phyloP scores from a whole-genome alignment of 2,113 vertebrate species.

The Orycteropus afer region DNA sequence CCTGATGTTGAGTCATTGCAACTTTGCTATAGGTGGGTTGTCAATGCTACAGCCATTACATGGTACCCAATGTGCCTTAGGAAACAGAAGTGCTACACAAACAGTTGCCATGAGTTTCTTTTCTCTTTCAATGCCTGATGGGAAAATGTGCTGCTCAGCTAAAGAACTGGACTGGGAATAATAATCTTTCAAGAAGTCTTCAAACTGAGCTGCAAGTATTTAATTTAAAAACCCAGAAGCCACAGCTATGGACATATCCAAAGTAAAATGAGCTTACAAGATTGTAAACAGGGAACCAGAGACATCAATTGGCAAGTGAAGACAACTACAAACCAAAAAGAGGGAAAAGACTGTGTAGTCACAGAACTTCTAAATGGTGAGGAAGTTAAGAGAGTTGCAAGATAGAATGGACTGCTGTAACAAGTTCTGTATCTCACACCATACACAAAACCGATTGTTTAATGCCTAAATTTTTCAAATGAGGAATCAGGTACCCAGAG shows the following conservation, averaged over 20 bases:
- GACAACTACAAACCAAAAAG: no score
- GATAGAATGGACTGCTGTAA: no score
- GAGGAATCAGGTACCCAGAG: background rate
- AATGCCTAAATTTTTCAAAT: background rate
- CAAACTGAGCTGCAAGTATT: background rate
- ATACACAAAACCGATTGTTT: no score
- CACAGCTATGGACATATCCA: no score
- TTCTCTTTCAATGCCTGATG: background rate
- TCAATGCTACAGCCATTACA: background rate
- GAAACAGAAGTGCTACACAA: background rate
- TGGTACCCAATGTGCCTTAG: background rate
- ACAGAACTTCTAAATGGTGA: no score
- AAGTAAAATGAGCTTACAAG: no score
- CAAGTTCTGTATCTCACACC: no score
- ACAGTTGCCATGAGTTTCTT: background rate
- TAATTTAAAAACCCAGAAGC: constrained; percentile 52
- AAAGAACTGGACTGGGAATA: background rate
- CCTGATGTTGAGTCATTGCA: background rate
- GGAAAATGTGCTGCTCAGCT: constrained; percentile 6
- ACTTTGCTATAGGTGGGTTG: background rate
- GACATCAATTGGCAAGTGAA: no score
- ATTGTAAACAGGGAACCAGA: no score
- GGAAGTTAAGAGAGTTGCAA: no score
- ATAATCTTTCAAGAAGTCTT: constrained; percentile 12
- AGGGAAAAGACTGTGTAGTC: no score